Evolutionary conservation across 2,797 vertebrate species (phyloP).

Genomic region (Gallinago stenura): DNA sequence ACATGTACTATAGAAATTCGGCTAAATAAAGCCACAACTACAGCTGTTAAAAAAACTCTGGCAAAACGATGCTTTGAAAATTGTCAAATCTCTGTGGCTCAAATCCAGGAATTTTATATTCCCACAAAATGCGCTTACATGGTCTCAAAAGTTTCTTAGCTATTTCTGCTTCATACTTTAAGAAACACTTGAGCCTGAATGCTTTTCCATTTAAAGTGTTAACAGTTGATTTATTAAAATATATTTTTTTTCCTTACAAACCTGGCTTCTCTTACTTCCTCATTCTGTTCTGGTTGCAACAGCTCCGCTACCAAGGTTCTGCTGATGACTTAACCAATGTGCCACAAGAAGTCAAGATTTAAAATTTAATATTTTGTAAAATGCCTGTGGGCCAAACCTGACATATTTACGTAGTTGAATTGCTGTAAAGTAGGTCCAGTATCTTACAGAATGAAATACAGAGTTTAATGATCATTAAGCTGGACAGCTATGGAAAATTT

Average conservation of each 20-base stretch:
- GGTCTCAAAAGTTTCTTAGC: not conserved
- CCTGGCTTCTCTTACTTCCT: not conserved
- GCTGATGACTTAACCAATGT: not conserved
- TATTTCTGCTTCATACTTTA: not conserved
- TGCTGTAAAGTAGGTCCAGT: not conserved
- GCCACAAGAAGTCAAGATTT: not conserved
- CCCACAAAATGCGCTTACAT: not conserved
- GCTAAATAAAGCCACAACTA: conserved; percentile 30
- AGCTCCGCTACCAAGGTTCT: not conserved
- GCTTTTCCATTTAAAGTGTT: not conserved
- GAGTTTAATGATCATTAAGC: not conserved
- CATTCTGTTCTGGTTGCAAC: not conserved
- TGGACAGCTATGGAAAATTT: not conserved
- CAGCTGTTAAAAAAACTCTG: conserved; percentile 17
- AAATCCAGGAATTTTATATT: not conserved
- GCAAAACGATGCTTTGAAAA: not conserved
- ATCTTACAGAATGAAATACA: not conserved
- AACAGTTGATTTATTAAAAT: not conserved
- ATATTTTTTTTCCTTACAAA: not conserved
- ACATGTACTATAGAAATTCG: not conserved
- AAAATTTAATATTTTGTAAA: not conserved
- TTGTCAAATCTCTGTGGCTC: not conserved
- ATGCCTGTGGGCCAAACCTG: not conserved
- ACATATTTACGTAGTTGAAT: not conserved
- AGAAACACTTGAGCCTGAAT: not conserved